Evolutionary conservation across 2,797 vertebrate genomes (phyloP).

Genomic region (Myoxocephalus aenaeus): DNA sequence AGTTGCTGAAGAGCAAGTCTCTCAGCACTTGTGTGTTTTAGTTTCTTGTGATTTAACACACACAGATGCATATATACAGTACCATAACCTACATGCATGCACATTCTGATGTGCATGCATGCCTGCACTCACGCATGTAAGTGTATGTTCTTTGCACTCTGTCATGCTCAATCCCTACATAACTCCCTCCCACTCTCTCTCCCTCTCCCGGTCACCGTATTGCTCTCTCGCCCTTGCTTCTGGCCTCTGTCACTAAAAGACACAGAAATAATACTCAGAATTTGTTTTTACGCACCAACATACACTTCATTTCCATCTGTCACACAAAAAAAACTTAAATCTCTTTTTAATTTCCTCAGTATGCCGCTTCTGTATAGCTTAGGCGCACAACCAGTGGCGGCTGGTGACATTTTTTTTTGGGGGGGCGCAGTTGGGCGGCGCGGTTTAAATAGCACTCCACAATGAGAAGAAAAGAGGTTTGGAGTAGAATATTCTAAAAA

Average conservation of each 20-base stretch:
- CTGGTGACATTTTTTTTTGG: too few species aligned
- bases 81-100: constrained; percentile 36
- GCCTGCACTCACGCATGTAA: constrained; percentile 25
- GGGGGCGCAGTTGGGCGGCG: too few species aligned
- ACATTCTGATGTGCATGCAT: constrained; percentile 25
- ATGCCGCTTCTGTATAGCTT: constrained; percentile 58
- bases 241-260: constrained; percentile 13
- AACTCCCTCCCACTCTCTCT: neutral
- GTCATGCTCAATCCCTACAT: constrained; percentile 25
- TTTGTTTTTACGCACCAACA: constrained; percentile 52
- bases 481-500: too few species aligned
- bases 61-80: constrained; percentile 38
- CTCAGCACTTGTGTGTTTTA: constrained; percentile 15
- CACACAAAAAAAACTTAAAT: constrained; percentile 70
- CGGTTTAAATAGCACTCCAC: too few species aligned
- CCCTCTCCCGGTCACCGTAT: neutral
- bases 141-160: constrained; percentile 2
- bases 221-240: neutral
- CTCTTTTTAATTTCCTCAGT: constrained; percentile 77
- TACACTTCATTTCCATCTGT: constrained; percentile 68
- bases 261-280: constrained; percentile 36
- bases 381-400: constrained; percentile 56
- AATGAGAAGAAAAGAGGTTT: too few species aligned
- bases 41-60: neutral
- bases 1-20: constrained; percentile 13